Evolutionary conservation across 1,140 invertebrate genomes (phyloP).

Genomic region (Brachionus manjavacas): DNA sequence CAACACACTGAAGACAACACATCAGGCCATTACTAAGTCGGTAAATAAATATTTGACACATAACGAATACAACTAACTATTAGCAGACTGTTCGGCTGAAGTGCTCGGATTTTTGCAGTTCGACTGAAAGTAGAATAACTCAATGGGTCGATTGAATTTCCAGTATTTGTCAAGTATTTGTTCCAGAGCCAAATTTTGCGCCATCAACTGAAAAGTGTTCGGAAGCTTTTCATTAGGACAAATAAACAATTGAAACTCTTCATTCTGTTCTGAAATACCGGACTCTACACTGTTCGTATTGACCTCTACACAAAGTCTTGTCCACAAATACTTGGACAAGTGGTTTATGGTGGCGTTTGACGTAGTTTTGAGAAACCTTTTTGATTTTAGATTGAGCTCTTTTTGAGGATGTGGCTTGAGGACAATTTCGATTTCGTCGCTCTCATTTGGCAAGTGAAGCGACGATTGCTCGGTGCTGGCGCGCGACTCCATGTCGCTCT

Average conservation of each 20-base stretch:
- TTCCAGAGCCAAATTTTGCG: conserved; percentile 4
- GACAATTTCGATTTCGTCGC: conserved; percentile 28
- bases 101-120: neutral
- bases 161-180: conserved; percentile 40
- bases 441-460: conserved; percentile 1
- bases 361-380: conserved; percentile 27
- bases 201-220: conserved; percentile 12
- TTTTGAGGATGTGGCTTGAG: neutral
- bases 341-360: conserved; percentile 39
- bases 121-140: neutral
- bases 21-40: neutral
- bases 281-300: neutral
- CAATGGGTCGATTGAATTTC: conserved; percentile 34
- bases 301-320: neutral
- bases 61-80: neutral
- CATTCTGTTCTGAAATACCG: neutral
- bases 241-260: conserved; percentile 29
- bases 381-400: neutral
- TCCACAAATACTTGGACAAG: conserved; percentile 37
- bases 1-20: neutral
- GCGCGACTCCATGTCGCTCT: conserved; percentile 13
- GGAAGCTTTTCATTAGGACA: neutral
- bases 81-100: neutral
- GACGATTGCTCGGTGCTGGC: conserved; percentile 36
- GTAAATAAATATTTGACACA: neutral